A percentile compares a stretch with the other conserved stretches of the same genome.
Evolutionary conservation across 1,140 invertebrate species (phyloP).

Genomic region (Rhagoletis zephyria): DNA sequence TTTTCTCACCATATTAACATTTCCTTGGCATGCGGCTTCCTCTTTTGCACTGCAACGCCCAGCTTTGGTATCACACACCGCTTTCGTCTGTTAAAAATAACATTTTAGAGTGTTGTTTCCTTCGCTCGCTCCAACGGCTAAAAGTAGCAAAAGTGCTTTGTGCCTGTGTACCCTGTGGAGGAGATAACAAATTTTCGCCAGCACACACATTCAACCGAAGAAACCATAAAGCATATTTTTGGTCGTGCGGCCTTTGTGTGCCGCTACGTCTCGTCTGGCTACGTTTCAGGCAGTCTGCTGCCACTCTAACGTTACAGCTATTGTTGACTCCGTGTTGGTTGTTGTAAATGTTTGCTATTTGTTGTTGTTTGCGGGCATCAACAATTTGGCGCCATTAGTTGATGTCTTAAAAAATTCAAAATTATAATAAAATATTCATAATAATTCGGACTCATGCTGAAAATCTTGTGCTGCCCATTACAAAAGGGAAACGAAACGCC

Average conservation of each 20-base stretch:
- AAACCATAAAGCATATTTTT: constrained; percentile 71
- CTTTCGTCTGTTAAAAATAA: constrained; percentile 55
- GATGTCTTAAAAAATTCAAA: constrained; percentile 60
- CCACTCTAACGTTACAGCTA: neutral
- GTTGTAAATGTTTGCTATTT: constrained; percentile 10
- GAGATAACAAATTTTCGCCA: constrained; percentile 46
- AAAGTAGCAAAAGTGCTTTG: constrained; percentile 27
- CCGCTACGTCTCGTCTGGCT: neutral
- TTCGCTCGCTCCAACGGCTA: neutral
- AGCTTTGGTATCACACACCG: constrained; percentile 58
- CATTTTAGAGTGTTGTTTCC: neutral
- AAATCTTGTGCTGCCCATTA: constrained; percentile 57
- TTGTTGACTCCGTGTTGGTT: neutral
- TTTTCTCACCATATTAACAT: constrained; percentile 68
- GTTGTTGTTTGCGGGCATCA: constrained; percentile 31
- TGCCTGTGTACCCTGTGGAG: neutral
- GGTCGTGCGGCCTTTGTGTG: constrained; percentile 59
- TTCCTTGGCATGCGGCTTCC: constrained; percentile 59
- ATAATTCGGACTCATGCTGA: constrained; percentile 71
- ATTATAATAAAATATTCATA: constrained; percentile 73
- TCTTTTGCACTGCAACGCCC: constrained; percentile 47
- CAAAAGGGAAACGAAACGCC: neutral
- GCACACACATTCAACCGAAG: constrained; percentile 57
- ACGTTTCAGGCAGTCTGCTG: neutral
- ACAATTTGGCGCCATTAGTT: constrained; percentile 55